A percentile compares a stretch with the other conserved stretches of the same genome.
Evolutionary conservation across 2,888 invertebrate species (phyloP).

Genomic region (Macrosiphum euphorbiae): DNA sequence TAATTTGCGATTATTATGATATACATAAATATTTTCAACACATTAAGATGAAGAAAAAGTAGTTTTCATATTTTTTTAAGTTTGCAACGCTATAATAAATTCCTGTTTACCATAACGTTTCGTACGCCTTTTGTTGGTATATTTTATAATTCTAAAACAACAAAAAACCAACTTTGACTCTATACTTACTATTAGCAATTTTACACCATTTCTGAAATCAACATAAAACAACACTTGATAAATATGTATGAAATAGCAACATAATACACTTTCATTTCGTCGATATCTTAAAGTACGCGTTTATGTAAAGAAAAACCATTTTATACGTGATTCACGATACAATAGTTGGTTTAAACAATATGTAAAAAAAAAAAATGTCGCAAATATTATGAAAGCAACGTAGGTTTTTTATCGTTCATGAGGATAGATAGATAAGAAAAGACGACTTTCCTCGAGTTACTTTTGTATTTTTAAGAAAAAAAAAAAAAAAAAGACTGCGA

Average conservation of each 20-base stretch:
- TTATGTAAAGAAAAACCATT: neutral
- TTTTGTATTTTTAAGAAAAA: neutral
- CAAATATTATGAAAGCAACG: slow-evolving; percentile 25
- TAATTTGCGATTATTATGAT: neutral
- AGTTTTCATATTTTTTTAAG: neutral
- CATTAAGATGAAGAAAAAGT: neutral
- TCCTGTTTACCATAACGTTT: neutral
- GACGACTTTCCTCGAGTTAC: neutral
- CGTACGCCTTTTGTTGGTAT: neutral
- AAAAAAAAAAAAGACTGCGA: neutral
- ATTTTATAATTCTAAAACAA: neutral
- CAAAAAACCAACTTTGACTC: neutral
- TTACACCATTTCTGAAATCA: neutral
- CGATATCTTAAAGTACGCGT: neutral
- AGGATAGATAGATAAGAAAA: slow-evolving; percentile 28
- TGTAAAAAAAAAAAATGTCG: neutral
- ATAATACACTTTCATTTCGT: neutral
- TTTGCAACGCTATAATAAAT: neutral
- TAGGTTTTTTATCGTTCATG: neutral
- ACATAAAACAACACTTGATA: neutral
- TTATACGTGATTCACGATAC: slow-evolving; percentile 1
- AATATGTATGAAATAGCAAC: neutral
- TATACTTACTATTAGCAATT: neutral
- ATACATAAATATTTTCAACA: neutral
- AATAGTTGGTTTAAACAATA: neutral